These are phyloP conservation scores for Apogon hyalosoma DNA, from an alignment of 2,797 vertebrate genomes.

Conservation along the genomic window DNA sequence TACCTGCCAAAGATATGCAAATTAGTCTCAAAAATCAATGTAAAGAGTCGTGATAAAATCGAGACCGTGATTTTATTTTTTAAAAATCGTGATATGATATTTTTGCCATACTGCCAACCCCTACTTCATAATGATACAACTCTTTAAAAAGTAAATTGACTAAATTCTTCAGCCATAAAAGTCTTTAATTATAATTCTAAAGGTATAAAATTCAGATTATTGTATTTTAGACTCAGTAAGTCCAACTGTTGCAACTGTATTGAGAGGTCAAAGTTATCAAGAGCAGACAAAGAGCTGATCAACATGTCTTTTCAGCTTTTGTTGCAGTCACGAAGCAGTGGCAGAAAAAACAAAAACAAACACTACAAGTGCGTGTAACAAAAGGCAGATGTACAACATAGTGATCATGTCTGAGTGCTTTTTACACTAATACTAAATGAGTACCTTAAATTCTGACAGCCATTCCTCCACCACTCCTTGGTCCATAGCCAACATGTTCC, in stretches of 20 bases:
- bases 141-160: no score
- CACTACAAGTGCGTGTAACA: slow-evolving; percentile 2
- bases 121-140: no score
- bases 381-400: slow-evolving; percentile 17
- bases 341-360: no score
- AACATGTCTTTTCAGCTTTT: neutral
- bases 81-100: no score
- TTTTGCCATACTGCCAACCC: no score
- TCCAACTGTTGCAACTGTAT: slow-evolving; percentile 5
- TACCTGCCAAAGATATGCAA: no score
- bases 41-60: no score
- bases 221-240: neutral
- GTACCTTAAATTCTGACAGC: slow-evolving; percentile 99
- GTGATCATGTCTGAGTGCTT: slow-evolving; percentile 6
- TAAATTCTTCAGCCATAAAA: no score
- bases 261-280: slow-evolving; percentile 23
- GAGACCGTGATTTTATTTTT: no score
- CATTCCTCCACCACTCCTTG: slow-evolving; percentile 97
- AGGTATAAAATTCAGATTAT: no score
- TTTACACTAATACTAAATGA: slow-evolving; percentile 5
- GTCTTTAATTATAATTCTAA: no score
- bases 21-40: no score
- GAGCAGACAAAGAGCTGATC: neutral
- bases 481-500: slow-evolving; percentile 97
- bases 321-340: slow-evolving; percentile 25